phyloP scores from a whole-genome alignment of 2,797 vertebrate species.

The Aplochiton taeniatus region DNA sequence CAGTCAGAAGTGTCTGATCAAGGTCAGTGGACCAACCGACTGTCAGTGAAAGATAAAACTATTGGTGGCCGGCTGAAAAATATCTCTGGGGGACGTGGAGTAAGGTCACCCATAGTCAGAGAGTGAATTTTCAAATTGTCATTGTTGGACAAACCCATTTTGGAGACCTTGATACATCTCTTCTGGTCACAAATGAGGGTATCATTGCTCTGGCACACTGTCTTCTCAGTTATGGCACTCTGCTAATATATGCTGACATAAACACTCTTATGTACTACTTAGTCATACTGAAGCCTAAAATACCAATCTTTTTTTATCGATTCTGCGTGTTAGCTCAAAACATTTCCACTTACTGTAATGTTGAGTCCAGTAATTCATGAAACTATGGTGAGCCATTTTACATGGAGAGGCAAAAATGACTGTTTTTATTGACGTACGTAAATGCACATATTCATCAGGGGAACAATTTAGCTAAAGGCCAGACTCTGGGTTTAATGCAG shows the following conservation, averaged over 20 bases:
- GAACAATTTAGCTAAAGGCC: conserved; percentile 74
- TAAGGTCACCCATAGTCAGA: conserved; percentile 34
- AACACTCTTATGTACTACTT: conserved; percentile 43
- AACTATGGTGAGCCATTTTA: conserved; percentile 44
- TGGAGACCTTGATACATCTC: conserved; percentile 35
- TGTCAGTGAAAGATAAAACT: conserved; percentile 40
- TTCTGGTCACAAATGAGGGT: conserved; percentile 52
- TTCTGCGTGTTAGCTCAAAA: conserved; percentile 28
- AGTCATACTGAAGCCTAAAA: conserved; percentile 56
- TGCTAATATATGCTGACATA: conserved; percentile 60
- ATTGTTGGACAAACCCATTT: conserved; percentile 9
- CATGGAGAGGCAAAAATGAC: conserved; percentile 61
- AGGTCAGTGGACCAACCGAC: conserved; percentile 60
- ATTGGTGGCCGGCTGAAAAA: conserved; percentile 35
- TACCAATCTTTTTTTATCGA: conserved; percentile 56
- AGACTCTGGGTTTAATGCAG: conserved; percentile 61
- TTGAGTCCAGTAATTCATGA: conserved; percentile 30
- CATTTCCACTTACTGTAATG: conserved; percentile 26
- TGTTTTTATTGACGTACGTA: conserved; percentile 61
- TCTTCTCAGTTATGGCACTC: conserved; percentile 32
- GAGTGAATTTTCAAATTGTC: conserved; percentile 16
- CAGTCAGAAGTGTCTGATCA: conserved; percentile 35
- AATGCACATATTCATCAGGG: conserved; percentile 67
- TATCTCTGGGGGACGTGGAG: conserved; percentile 22
- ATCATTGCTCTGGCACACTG: conserved; percentile 37